Evolutionary conservation across 2,113 vertebrate species (phyloP).

Genomic region (Brachirus orientalis): DNA sequence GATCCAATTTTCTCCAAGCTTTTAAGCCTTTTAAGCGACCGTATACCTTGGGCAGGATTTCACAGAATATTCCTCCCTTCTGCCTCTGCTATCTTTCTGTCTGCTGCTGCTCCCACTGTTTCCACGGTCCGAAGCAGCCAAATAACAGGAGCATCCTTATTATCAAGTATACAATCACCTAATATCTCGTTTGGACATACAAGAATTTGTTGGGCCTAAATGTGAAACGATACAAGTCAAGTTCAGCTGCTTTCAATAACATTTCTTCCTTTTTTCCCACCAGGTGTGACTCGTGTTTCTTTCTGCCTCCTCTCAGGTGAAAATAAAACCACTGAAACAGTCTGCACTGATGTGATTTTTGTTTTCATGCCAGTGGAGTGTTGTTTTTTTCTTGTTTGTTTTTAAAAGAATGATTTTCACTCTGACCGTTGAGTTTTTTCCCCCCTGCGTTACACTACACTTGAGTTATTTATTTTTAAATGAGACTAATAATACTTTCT

Average conservation of each 20-base stretch:
- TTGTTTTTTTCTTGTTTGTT: no score
- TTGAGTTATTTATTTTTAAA: no score
- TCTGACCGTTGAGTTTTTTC: no score
- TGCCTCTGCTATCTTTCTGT: conserved; percentile 56
- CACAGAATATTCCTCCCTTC: conserved; percentile 86
- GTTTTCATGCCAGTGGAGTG: not conserved
- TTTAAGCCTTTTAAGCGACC: conserved; percentile 99
- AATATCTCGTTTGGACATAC: not conserved
- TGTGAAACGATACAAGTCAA: not conserved
- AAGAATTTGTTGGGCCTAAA: not conserved
- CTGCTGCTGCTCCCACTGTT: conserved; percentile 49
- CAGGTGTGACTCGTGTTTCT: not conserved
- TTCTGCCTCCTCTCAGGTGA: not conserved
- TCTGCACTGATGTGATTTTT: not conserved
- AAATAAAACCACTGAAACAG: not conserved
- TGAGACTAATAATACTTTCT: no score
- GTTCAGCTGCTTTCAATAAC: not conserved
- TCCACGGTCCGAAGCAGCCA: conserved; percentile 11
- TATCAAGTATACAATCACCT: not conserved
- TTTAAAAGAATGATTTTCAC: no score
- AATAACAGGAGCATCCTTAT: not conserved
- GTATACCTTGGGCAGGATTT: conserved; percentile 97
- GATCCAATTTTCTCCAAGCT: conserved; percentile 99
- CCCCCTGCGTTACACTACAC: no score
- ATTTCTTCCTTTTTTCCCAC: not conserved